Percentiles rank a stretch among this genome's conserved stretches.
phyloP scores from a whole-genome alignment of 2,113 vertebrate species.

The Brachypteracias leptosomus region DNA sequence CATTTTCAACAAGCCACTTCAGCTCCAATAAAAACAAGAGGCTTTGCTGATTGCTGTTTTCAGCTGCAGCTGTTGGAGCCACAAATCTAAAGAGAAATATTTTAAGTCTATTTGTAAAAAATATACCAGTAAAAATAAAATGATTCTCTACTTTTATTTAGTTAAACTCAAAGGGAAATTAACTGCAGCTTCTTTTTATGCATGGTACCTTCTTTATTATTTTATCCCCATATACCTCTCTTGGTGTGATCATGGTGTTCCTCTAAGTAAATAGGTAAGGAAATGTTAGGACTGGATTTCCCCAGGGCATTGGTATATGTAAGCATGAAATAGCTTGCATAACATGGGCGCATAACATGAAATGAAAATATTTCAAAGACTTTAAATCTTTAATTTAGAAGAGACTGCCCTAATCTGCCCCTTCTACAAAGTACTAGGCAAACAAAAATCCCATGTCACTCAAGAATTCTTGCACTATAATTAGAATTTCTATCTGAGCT shows the following conservation, averaged over 20 bases:
- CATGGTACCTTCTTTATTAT: neutral
- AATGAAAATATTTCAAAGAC: neutral
- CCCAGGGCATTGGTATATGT: neutral
- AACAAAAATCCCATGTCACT: neutral
- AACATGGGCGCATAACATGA: neutral
- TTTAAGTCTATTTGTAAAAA: constrained; percentile 47
- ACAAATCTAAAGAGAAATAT: constrained; percentile 60
- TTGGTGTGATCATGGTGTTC: neutral
- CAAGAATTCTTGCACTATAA: neutral
- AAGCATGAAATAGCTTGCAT: neutral
- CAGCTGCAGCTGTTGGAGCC: constrained; percentile 64
- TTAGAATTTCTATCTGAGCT: neutral
- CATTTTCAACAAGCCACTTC: constrained; percentile 71
- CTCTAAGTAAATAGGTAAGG: neutral
- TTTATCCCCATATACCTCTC: neutral
- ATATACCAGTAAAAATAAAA: constrained; percentile 20
- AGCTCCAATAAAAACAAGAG: constrained; percentile 70
- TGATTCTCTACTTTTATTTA: constrained; percentile 1
- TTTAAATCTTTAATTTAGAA: neutral
- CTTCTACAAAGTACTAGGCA: neutral
- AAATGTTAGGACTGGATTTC: neutral
- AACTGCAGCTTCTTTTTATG: neutral
- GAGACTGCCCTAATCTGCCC: neutral
- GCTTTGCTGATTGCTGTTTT: constrained; percentile 68
- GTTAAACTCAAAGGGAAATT: neutral